Percentiles rank a stretch among this genome's conserved stretches.
Evolutionary conservation across 2,888 invertebrate genomes (phyloP).

Genomic region (Criorhina ranunculi): DNA sequence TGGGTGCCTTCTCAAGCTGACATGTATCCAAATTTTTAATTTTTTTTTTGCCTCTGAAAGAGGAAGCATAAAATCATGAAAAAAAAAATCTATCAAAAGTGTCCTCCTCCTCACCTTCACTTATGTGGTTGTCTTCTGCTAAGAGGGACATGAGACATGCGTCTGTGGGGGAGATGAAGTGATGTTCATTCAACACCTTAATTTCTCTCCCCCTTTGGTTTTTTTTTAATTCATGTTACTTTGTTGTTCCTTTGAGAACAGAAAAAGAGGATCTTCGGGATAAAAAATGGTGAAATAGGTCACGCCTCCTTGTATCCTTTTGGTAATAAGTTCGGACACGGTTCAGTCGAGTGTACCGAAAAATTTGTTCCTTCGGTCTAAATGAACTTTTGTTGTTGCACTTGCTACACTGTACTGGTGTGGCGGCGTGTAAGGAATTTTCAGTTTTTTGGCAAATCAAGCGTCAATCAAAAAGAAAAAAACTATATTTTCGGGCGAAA

Average conservation of each 20-base stretch:
- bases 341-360: slow-evolving; percentile 73
- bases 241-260: slow-evolving; percentile 36
- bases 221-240: slow-evolving; percentile 39
- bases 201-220: slow-evolving; percentile 58
- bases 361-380: slow-evolving; percentile 68
- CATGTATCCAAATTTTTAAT: slow-evolving; percentile 73
- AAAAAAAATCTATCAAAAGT: slow-evolving; percentile 65
- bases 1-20: slow-evolving; percentile 70
- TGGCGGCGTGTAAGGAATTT: slow-evolving; percentile 64
- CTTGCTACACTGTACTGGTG: slow-evolving; percentile 56
- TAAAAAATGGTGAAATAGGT: slow-evolving; percentile 73
- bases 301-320: slow-evolving; percentile 75
- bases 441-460: slow-evolving; percentile 61
- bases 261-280: slow-evolving; percentile 21
- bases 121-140: slow-evolving; percentile 53
- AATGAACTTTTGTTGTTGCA: slow-evolving; percentile 73
- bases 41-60: slow-evolving; percentile 64
- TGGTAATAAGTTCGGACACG: slow-evolving; percentile 74
- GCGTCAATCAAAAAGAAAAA: slow-evolving; percentile 72
- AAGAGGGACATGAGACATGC: slow-evolving; percentile 67
- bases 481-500: slow-evolving; percentile 25
- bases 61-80: slow-evolving; percentile 60
- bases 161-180: slow-evolving; percentile 73
- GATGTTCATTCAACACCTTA: slow-evolving; percentile 77
- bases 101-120: slow-evolving; percentile 68